phyloP scores from a whole-genome alignment of 2,888 invertebrate genomes.

The Steinernema scapterisci region DNA sequence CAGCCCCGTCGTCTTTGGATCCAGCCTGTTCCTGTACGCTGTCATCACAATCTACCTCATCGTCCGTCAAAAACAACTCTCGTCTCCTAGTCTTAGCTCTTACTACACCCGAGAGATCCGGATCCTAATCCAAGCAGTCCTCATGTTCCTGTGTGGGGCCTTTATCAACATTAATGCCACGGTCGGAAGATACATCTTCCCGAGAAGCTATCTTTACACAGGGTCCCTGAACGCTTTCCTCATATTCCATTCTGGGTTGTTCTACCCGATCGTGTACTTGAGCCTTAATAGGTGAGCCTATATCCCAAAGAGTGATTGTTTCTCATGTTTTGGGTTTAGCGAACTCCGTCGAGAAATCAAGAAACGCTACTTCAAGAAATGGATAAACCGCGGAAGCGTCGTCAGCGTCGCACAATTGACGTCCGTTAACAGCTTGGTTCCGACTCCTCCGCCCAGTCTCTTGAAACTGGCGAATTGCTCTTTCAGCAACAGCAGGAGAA shows the following conservation, averaged over 20 bases:
- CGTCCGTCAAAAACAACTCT: background rate
- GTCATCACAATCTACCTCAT: slow-evolving; percentile 1
- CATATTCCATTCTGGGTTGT: background rate
- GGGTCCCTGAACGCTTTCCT: background rate
- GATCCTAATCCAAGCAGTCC: background rate
- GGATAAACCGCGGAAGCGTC: too few species aligned
- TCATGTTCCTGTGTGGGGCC: background rate
- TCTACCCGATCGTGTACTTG: background rate
- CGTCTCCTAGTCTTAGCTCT: background rate
- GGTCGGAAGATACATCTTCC: background rate
- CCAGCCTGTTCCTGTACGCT: background rate
- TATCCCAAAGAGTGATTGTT: too few species aligned
- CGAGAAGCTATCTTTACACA: background rate
- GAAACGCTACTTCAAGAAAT: too few species aligned
- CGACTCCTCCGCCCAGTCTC: too few species aligned
- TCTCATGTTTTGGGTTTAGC: too few species aligned
- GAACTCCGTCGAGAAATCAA: too few species aligned
- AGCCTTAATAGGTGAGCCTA: background rate
- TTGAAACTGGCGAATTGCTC: too few species aligned
- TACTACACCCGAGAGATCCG: background rate
- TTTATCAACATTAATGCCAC: background rate
- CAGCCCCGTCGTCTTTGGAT: background rate
- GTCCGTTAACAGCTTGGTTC: too few species aligned
- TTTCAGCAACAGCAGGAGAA: too few species aligned
- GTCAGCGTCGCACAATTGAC: too few species aligned